phyloP scores from a whole-genome alignment of 1,140 invertebrate species.

The Tetragonula clypearis region DNA sequence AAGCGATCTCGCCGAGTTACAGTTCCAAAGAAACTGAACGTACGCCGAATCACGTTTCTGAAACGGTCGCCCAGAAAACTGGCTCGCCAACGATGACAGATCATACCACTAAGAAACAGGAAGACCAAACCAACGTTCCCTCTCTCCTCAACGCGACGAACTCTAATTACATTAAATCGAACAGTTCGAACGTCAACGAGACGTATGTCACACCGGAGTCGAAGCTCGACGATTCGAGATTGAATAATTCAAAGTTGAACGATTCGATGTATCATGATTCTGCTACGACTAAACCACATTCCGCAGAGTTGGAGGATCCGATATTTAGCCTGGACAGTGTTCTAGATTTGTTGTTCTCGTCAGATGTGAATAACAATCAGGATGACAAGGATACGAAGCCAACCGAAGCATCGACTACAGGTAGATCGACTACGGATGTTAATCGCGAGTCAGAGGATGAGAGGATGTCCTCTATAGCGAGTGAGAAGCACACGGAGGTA shows the following conservation, averaged over 20 bases:
- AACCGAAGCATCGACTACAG: conserved; percentile 1
- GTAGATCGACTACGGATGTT: neutral
- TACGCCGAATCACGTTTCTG: neutral
- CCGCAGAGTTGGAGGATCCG: neutral
- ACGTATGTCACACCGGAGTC: neutral
- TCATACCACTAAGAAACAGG: conserved; percentile 5
- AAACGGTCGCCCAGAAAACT: neutral
- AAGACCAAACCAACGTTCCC: neutral
- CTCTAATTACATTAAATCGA: neutral
- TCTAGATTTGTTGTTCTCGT: conserved; percentile 82
- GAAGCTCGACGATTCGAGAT: neutral
- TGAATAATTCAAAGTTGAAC: conserved; percentile 6
- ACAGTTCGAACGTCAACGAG: neutral
- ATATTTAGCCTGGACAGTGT: conserved; percentile 84
- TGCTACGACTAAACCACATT: conserved; percentile 29
- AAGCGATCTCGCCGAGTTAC: neutral
- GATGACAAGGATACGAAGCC: conserved; percentile 2
- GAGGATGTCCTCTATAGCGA: conserved; percentile 41
- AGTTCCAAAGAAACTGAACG: conserved; percentile 33
- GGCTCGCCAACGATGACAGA: neutral
- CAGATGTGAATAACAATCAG: conserved; percentile 32
- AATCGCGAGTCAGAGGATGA: neutral
- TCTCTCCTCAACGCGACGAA: neutral
- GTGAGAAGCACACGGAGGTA: conserved; percentile 41
- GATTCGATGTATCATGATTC: conserved; percentile 1